These are phyloP conservation scores for Platygyra sinensis DNA, from an alignment of 64 coral and sea anemone genomes.

Conservation along the genomic window DNA sequence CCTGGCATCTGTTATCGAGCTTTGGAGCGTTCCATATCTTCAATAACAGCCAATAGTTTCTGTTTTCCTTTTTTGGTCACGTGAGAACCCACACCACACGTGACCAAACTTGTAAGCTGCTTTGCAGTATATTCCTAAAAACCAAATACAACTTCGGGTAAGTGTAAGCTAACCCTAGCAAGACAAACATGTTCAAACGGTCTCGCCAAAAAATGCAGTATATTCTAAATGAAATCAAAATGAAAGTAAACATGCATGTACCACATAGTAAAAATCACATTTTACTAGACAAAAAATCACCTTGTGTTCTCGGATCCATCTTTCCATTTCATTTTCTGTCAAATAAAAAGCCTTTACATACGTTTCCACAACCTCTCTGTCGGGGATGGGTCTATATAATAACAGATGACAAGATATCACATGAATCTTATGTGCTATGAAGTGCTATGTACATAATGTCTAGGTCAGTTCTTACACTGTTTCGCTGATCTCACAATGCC, in stretches of 20 bases:
- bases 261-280: neutral
- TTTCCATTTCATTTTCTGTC: constrained; percentile 99
- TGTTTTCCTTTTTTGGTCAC: constrained; percentile 97
- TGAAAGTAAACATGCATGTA: neutral
- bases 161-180: neutral
- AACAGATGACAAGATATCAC: neutral
- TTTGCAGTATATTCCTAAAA: constrained; percentile 92
- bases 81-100: constrained; percentile 94
- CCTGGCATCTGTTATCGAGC: neutral
- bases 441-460: no score
- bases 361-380: constrained; percentile 94
- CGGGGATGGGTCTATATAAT: constrained; percentile 92
- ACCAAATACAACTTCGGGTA: neutral
- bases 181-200: neutral
- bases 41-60: constrained; percentile 86
- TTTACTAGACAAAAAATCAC: constrained; percentile 25
- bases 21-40: constrained; percentile 74
- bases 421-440: no score
- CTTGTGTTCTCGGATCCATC: constrained; percentile 99
- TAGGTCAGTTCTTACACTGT: no score
- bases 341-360: constrained; percentile 99
- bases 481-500: no score
- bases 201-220: no score
- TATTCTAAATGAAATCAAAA: neutral
- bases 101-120: constrained; percentile 92